Conservation (phyloP, 2,888 invertebrate species). For the Pseudococcus viburni region DNA sequence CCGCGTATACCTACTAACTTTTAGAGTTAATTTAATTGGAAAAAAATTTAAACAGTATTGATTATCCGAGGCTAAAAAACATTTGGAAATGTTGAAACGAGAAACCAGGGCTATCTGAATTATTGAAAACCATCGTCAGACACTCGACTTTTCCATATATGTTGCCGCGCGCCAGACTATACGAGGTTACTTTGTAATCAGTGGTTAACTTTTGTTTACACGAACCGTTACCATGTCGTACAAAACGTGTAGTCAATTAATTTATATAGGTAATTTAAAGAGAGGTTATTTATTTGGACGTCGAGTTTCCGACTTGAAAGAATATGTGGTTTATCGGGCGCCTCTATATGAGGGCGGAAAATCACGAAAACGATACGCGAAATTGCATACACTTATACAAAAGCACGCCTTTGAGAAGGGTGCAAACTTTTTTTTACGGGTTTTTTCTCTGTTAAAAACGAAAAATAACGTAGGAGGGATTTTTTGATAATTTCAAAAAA, state of each 20-base stretch:
- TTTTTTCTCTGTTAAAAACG: not conserved
- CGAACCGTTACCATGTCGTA: slow-evolving; percentile 44
- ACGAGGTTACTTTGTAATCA: slow-evolving; percentile 41
- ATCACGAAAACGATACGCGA: slow-evolving; percentile 19
- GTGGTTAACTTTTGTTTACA: slow-evolving; percentile 49
- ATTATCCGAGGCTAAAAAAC: not conserved
- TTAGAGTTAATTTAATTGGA: slow-evolving; percentile 9
- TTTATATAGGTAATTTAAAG: slow-evolving; percentile 47
- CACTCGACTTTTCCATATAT: slow-evolving; percentile 2
- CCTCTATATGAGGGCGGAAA: not conserved
- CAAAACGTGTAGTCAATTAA: slow-evolving; percentile 44
- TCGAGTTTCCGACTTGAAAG: slow-evolving; percentile 24
- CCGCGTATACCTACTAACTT: not conserved
- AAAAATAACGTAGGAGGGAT: no score
- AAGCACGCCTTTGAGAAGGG: not conserved
- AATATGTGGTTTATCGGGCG: slow-evolving; percentile 15
- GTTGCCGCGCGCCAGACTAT: not conserved
- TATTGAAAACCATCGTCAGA: not conserved
- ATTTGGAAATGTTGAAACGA: not conserved
- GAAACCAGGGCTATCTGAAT: slow-evolving; percentile 36
- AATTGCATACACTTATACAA: not conserved
- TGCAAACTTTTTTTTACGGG: not conserved
- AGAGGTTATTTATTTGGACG: slow-evolving; percentile 44
- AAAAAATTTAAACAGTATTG: slow-evolving; percentile 9
- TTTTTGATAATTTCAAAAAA: no score